phyloP scores from a whole-genome alignment of 2,888 invertebrate genomes.

The Andricus curvator region DNA sequence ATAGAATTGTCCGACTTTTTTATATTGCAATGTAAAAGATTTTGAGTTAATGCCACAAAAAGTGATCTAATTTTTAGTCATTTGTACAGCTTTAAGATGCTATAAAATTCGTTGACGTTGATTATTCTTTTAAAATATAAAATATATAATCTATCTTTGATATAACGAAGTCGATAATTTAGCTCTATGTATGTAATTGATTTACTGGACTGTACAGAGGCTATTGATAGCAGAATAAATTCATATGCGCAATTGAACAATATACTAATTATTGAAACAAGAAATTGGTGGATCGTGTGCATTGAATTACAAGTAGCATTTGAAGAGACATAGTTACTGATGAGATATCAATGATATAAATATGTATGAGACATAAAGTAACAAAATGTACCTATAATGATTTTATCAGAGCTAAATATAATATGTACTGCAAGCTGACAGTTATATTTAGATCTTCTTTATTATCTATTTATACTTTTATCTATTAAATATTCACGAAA shows the following conservation, averaged over 20 bases:
- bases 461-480: background rate
- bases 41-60: no score
- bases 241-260: background rate
- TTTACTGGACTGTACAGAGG: background rate
- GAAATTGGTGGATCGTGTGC: background rate
- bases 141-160: background rate
- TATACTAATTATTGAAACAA: background rate
- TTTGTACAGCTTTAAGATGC: no score
- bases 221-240: background rate
- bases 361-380: background rate
- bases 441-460: background rate
- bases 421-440: background rate
- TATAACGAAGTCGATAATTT: background rate
- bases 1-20: no score
- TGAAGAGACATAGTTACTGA: background rate
- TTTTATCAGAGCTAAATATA: no score
- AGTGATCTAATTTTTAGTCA: no score
- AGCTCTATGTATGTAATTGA: background rate
- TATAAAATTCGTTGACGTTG: no score
- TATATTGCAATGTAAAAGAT: no score
- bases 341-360: background rate
- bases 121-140: no score
- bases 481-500: background rate
- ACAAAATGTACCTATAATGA: no score
- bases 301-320: background rate